These are phyloP conservation scores for Uromys caudimaculatus DNA, from an alignment of 2,797 vertebrate species.

Conservation along the genomic window DNA sequence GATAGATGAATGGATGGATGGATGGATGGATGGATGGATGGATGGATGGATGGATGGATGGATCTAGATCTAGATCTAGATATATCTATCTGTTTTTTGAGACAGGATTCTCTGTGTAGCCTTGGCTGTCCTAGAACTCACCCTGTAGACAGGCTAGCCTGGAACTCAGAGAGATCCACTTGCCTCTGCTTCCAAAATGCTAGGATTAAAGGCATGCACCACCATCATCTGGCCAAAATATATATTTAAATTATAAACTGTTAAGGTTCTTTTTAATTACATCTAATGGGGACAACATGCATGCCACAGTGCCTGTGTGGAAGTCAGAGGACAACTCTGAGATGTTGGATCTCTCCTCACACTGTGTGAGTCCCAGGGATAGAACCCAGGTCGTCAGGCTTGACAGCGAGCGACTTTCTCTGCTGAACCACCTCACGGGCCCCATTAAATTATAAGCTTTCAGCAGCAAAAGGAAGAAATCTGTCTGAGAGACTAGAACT, in stretches of 20 bases:
- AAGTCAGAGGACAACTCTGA: neutral
- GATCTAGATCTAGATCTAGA: too few species aligned
- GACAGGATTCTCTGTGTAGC: neutral
- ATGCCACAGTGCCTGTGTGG: neutral
- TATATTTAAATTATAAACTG: neutral
- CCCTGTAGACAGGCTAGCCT: neutral
- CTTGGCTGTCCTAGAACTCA: neutral
- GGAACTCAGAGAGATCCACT: neutral
- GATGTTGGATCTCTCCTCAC: neutral
- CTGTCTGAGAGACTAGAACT: conserved; percentile 25
- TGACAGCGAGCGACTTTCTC: neutral
- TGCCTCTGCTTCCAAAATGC: neutral
- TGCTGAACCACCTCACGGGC: neutral
- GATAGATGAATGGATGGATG: neutral
- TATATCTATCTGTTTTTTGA: neutral
- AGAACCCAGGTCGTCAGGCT: neutral
- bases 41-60: too few species aligned
- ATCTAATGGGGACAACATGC: neutral
- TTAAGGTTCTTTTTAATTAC: neutral
- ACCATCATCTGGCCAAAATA: neutral
- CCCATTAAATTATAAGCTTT: conserved; percentile 17
- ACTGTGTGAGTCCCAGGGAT: too few species aligned
- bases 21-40: too few species aligned
- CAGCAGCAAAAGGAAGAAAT: conserved; percentile 40
- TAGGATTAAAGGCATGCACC: neutral